Base-by-base conservation (phyloP, 30 jellyfish, hydroid and myxozoan species). In the Aurelia aurita region DNA sequence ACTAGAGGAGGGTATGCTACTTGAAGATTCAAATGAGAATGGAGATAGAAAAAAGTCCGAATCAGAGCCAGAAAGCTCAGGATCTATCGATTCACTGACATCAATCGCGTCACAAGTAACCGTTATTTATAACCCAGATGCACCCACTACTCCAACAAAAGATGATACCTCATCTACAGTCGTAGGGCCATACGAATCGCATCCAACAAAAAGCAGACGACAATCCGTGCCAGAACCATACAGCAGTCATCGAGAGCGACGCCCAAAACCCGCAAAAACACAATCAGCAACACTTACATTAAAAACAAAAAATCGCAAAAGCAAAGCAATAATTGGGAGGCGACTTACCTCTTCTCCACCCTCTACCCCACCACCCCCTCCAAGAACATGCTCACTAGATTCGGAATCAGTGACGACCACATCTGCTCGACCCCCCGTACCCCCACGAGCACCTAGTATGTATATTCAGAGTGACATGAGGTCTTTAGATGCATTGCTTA, bases 341-440 rank as follows among this genome's bases (percentile, higher is more conserved):
- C 53, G 95, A 29, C 72, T 66, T 6, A 69, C 53, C 31, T 31
- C 85, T 8, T 85, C 95, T 47, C 95, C 95, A 0, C 95, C 95
- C 18, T 85, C 95, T 13, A 85, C 95, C 18, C 95, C 95, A 62
- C 95, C 95, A 25, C 95, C 95, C 8, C 95, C 95, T 18, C 95
- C 95, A 27, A 70, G 59, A 58, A 11, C 46, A n/a, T 27, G 32
- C 32, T 39, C 66, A 9, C 16, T 65, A 10, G 81, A 83, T 15
- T 15, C 80, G 20, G 64, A 13, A 5, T 55, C 81, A 3, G 34
- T 15, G 16, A 26, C 71, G 8, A 75, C 61, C 19, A 83, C 16
- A 20, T 27, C 69, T n/a, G 51, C 12, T 23, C 68, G 79, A 27
- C 93, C 93, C n/a, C 93, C 93, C 46, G 87, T 83, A 43, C 93